Evolutionary conservation across 2,113 vertebrate genomes (phyloP), one percentile per base, ranked within the genome.

Genomic region (Oncorhynchus mykiss): DNA sequence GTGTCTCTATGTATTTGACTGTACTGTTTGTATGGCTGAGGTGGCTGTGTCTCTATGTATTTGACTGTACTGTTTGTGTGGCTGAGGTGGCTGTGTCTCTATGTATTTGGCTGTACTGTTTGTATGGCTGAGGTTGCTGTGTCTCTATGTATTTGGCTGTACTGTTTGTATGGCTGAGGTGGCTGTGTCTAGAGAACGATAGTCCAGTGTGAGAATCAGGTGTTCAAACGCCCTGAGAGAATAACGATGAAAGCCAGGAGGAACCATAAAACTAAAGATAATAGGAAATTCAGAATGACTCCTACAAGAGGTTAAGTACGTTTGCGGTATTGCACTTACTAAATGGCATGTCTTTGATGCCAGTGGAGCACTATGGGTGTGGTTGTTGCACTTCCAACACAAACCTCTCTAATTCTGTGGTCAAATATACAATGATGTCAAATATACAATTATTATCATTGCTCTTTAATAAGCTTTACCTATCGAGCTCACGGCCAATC

Each of bases 261-360:
- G 71, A 74, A 86, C 84, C 88, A 82, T 82, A 62, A 80, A 60
- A 70, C 84, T 75, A 76, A 79, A 85, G 82, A 84, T 86, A 88
- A 88, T 82, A 73, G 78, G 76, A 81, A 87, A 75, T 67, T 2
- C 54, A 64, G 68, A 48, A 76, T 79, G 86, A 88, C 78, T 85
- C 18, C 9, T 45, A 45, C 39, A 45, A 45, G 39, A 45, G 39
- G 9, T 45, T 6, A 45, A 45, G 39, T 45, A 45, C 9, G 9
- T 45, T 12, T 45, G 39, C 9, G 39, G 82, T 73, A 72, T 83
- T 88, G 84, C 82, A 62, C 84, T 82, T 69, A 77, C 68, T 71
- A n/a, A 80, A 85, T 74, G 86, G 86, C 82, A 84, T 86, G 83
- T 77, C 59, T 89, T 89, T 89, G 84, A 89, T 86, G 88, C 84